A percentile compares a stretch with the other conserved stretches of the same genome.
Evolutionary conservation across 2,888 invertebrate genomes (phyloP).

Genomic region (Drosophila putrida): DNA sequence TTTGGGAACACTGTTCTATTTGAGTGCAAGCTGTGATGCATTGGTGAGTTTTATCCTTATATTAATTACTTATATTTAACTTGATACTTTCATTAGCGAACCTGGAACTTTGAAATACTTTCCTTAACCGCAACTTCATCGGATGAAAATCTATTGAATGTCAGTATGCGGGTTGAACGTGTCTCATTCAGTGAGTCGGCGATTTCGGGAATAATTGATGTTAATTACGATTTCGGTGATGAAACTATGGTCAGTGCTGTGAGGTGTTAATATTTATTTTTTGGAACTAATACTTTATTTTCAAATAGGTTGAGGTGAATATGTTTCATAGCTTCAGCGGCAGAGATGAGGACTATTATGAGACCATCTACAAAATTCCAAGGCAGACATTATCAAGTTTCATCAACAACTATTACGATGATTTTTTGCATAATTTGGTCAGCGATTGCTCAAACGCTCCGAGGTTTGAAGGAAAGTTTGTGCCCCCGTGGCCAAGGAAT

Average conservation of each 20-base stretch:
- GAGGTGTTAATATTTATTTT: neutral
- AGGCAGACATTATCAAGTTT: neutral
- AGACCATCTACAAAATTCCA: neutral
- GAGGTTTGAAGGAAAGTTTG: neutral
- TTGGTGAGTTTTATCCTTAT: neutral
- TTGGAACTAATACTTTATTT: neutral
- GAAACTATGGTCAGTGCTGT: neutral
- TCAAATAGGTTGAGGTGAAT: neutral
- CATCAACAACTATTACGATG: neutral
- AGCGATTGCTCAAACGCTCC: neutral
- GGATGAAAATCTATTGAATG: neutral
- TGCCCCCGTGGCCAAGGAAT: neutral
- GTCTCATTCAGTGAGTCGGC: neutral
- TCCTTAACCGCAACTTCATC: neutral
- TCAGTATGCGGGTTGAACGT: neutral
- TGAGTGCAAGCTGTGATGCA: neutral
- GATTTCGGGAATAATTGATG: neutral
- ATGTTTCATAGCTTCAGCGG: neutral
- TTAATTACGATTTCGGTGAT: neutral
- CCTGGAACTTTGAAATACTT: neutral
- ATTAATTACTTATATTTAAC: neutral
- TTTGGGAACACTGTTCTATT: neutral
- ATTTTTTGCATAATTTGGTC: neutral
- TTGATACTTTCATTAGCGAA: neutral
- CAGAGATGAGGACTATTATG: slow-evolving; percentile 3